phyloP scores from a whole-genome alignment of 2,888 invertebrate genomes.

The Silvanus unidentatus region DNA sequence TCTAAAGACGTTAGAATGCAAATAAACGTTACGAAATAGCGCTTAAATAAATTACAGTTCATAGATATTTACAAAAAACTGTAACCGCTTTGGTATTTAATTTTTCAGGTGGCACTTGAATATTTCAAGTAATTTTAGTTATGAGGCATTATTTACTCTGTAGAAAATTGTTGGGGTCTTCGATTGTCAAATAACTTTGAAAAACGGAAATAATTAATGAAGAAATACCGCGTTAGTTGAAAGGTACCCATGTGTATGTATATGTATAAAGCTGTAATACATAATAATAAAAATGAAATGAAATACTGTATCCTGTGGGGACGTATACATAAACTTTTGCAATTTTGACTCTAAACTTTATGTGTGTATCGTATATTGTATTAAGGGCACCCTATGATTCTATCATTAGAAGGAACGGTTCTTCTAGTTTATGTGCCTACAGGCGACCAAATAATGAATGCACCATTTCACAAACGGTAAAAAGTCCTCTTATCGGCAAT shows the following conservation, averaged over 20 bases:
- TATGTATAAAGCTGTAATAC: neutral
- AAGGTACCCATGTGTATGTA: too few species aligned
- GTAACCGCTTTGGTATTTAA: too few species aligned
- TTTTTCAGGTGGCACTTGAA: too few species aligned
- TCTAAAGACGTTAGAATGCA: too few species aligned
- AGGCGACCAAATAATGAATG: constrained; percentile 23
- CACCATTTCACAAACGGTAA: constrained; percentile 18
- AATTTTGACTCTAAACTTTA: constrained; percentile 32
- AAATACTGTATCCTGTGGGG: constrained; percentile 23
- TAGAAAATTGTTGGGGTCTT: too few species aligned
- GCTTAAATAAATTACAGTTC: too few species aligned
- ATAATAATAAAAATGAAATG: constrained; percentile 10
- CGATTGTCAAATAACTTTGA: too few species aligned
- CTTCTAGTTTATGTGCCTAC: constrained; percentile 20
- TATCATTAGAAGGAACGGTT: constrained; percentile 43
- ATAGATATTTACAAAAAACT: too few species aligned
- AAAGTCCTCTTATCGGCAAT: constrained; percentile 29
- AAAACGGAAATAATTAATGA: constrained; percentile 17
- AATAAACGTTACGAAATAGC: too few species aligned
- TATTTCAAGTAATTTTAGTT: too few species aligned
- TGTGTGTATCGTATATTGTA: constrained; percentile 33
- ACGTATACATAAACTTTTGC: constrained; percentile 21
- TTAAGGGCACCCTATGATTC: constrained; percentile 42
- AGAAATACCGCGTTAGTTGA: constrained; percentile 15
- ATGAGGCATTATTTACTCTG: too few species aligned